Conservation (phyloP, 2,797 vertebrate species). For the Melanotaenia parkinsoni region DNA sequence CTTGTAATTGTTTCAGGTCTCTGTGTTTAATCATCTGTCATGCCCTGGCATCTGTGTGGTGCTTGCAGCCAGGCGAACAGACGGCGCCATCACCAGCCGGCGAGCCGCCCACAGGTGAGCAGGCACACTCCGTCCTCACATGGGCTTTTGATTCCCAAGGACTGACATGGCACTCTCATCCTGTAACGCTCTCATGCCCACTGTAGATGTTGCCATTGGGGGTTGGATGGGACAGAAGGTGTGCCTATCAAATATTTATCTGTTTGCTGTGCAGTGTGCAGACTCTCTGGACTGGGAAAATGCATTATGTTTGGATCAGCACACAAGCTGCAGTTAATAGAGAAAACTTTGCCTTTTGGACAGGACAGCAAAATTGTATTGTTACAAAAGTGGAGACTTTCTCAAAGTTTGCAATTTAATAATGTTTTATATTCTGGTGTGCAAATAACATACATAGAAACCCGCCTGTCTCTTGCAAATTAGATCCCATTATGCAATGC, state of each 20-base stretch:
- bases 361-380: conserved; percentile 26
- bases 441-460: conserved; percentile 2
- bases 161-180: conserved; percentile 49
- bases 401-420: conserved; percentile 1
- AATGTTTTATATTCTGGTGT: conserved; percentile 5
- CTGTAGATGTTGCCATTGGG: conserved; percentile 43
- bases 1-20: conserved; percentile 71
- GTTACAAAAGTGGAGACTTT: conserved; percentile 24
- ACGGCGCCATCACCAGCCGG: conserved; percentile 63
- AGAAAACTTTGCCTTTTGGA: conserved; percentile 38
- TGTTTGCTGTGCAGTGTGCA: conserved; percentile 64
- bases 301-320: conserved; percentile 62
- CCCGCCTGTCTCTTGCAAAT: conserved; percentile 13
- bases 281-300: conserved; percentile 63
- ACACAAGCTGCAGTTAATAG: conserved; percentile 49
- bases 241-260: conserved; percentile 79
- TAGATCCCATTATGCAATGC: conserved; percentile 17
- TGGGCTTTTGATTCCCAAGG: conserved; percentile 68
- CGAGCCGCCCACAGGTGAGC: conserved; percentile 67
- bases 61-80: conserved; percentile 59
- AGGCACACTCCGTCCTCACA: conserved; percentile 47
- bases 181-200: conserved; percentile 41
- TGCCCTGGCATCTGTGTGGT: conserved; percentile 67
- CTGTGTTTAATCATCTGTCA: conserved; percentile 81
- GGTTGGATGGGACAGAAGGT: conserved; percentile 49